Percentiles rank a stretch among this genome's conserved stretches.
Conservation (phyloP, 1,140 invertebrate species). For the Philopotamus ludificatus region DNA sequence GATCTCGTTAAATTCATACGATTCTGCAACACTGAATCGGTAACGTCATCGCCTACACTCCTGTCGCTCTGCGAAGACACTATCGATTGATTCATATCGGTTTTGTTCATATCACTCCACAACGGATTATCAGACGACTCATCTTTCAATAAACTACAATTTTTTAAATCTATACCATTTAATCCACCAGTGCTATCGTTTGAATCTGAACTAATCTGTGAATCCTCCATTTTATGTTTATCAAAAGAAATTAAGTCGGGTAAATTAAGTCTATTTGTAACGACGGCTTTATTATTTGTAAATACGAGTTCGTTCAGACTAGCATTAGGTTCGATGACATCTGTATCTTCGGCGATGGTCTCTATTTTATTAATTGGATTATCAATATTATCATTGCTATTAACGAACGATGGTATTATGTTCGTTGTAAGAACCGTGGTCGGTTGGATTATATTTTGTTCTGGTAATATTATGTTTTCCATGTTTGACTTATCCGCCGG, state of each 20-base stretch:
- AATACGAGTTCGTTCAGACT: too few species aligned
- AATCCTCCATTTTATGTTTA: constrained; percentile 20
- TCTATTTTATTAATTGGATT: too few species aligned
- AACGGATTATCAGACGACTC: too few species aligned
- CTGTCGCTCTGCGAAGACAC: neutral
- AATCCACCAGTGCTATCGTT: constrained; percentile 16
- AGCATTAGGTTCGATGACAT: too few species aligned
- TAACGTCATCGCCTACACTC: neutral
- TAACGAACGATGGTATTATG: too few species aligned
- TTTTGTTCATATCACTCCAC: too few species aligned
- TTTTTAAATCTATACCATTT: neutral
- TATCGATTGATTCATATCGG: neutral
- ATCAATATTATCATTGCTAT: too few species aligned
- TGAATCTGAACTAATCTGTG: constrained; percentile 28
- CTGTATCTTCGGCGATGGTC: too few species aligned
- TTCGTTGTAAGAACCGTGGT: too few species aligned
- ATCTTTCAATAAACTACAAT: neutral
- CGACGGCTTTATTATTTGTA: too few species aligned
- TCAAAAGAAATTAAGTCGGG: constrained; percentile 37
- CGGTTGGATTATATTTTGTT: neutral
- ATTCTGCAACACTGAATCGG: neutral
- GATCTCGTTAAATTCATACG: constrained; percentile 5
- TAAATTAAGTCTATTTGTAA: constrained; percentile 30
- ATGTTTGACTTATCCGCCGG: constrained; percentile 1
- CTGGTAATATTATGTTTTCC: neutral